Percentiles rank a stretch among this genome's conserved stretches.
Evolutionary conservation across 2,888 invertebrate genomes (phyloP).

Genomic region (Scaptomyza cyrtandrae): DNA sequence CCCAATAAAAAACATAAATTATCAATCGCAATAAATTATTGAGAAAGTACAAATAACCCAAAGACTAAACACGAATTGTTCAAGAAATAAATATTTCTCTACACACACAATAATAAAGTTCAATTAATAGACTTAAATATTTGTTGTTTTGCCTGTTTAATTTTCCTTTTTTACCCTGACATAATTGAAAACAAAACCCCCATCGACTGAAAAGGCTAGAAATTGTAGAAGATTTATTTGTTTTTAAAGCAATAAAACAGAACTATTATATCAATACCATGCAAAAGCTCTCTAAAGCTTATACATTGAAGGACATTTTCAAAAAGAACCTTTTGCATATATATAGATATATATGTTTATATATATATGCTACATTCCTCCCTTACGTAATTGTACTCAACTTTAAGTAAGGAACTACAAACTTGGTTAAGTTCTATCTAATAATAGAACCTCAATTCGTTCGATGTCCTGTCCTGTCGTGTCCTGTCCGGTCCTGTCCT

Average conservation of each 20-base stretch:
- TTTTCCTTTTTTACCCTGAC: neutral
- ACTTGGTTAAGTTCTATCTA: conserved; percentile 14
- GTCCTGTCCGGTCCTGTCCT: no score
- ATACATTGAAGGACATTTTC: neutral
- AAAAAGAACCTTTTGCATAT: neutral
- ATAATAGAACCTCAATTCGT: conserved; percentile 27
- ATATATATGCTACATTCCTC: neutral
- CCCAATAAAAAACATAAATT: no score
- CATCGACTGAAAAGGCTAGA: no score
- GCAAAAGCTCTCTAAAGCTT: neutral
- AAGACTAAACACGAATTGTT: no score
- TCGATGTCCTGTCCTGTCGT: conserved; percentile 2
- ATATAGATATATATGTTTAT: neutral
- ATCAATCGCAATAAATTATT: no score
- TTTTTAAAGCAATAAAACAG: neutral
- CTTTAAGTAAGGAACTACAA: conserved; percentile 2
- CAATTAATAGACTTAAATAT: neutral
- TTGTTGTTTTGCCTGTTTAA: neutral
- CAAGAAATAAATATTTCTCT: no score
- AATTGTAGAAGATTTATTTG: no score
- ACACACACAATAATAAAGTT: no score
- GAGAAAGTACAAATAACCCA: no score
- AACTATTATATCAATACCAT: neutral
- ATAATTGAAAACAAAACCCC: neutral
- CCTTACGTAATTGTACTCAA: neutral